Evolutionary conservation across 1,140 invertebrate species (phyloP), one percentile per base, ranked within the genome.

Genomic region (Drosophila varians): DNA sequence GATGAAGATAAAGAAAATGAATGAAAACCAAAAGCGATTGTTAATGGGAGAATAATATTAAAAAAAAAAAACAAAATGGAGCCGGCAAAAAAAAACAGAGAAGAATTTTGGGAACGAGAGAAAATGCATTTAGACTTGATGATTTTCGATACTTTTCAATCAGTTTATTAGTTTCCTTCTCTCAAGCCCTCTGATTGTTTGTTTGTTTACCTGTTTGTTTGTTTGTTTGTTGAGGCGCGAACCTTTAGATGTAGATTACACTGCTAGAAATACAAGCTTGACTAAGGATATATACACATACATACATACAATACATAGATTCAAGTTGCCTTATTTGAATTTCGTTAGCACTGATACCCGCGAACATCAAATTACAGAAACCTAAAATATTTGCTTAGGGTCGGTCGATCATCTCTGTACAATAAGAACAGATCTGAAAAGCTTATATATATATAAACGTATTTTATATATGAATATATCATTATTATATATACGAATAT

Each of bases 271-370:
- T 71, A 57, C 8, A 51, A 42, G 34, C 25, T 69, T 43, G 58
- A 16, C 34, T 46, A 68, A 56, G 62, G 65, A 57, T 56, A 56
- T 60, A 58, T 47, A 78, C 11, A 55, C 34, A 70, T 49, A 71
- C 51, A 31, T 31, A 31, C 28, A 86, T 52, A 73, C 46, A 66
- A 79, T 65, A 80, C 64, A 88, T 82, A 86, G 77, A 86, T 88
- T 88, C 82, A 82, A 86, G 83, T 86, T 86, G 82, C 83, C 82
- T 86, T 86, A 86, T 86, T 86, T 86, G 83, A 86, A 88, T 86
- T 87, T 88, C 64, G 82, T 86, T 88, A 82, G 65, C 73, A 82
- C 62, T 77, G 76, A 86, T 25, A 69, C n/a, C 28, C 49, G 53
- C 23, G 51, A 53, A 11, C 53, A 46, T 62, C n/a, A 16, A 65